These are phyloP conservation scores for Pammene aurita DNA, from an alignment of 2,888 invertebrate genomes.

Conservation along the genomic window DNA sequence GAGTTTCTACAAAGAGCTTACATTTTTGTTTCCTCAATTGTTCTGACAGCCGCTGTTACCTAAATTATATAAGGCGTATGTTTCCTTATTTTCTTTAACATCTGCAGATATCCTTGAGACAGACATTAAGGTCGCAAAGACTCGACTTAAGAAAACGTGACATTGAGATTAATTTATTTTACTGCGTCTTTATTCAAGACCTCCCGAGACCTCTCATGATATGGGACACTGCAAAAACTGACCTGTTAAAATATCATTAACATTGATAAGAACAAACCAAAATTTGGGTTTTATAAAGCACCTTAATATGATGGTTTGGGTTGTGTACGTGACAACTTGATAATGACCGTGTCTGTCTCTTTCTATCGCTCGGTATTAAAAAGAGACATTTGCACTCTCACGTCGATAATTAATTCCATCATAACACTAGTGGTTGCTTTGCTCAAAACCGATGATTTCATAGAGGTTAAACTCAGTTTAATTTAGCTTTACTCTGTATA, in stretches of 20 bases:
- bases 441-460: background rate
- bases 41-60: background rate
- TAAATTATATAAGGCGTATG: constrained; percentile 21
- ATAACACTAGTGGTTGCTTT: too few species aligned
- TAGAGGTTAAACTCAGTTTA: background rate
- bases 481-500: too few species aligned
- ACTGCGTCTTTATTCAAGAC: constrained; percentile 4
- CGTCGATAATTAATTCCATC: too few species aligned
- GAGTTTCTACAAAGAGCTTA: background rate
- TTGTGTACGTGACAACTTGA: too few species aligned
- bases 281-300: background rate
- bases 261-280: constrained; percentile 7
- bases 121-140: constrained; percentile 17
- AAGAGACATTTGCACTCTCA: too few species aligned
- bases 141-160: constrained; percentile 30
- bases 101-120: constrained; percentile 27
- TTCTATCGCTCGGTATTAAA: too few species aligned
- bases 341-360: background rate
- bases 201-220: background rate
- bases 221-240: constrained; percentile 2
- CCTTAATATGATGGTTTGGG: too few species aligned
- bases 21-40: constrained; percentile 11
- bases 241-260: constrained; percentile 11
- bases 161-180: constrained; percentile 16
- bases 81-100: constrained; percentile 24